Conservation (phyloP, 1,140 invertebrate genomes). For the Ceratina japonica region DNA sequence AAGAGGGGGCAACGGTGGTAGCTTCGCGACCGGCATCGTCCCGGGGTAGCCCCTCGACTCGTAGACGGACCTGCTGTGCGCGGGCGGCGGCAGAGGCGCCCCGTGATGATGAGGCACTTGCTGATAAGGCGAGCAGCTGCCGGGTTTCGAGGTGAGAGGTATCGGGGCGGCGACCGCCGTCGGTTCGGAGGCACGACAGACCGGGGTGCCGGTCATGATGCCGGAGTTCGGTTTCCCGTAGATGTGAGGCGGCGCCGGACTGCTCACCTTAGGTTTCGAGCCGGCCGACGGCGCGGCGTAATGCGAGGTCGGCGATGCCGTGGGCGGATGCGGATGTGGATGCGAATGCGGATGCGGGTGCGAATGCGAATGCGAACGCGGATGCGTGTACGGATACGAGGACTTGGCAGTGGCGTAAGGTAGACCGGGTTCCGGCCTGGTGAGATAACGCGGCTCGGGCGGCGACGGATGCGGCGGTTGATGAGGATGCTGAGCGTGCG, state of each 20-base stretch:
- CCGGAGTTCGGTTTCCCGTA: constrained; percentile 86
- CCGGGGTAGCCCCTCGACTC: constrained; percentile 77
- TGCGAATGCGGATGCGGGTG: constrained; percentile 68
- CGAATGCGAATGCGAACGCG: constrained; percentile 57
- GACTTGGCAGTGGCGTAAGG: constrained; percentile 69
- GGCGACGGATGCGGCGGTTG: constrained; percentile 78
- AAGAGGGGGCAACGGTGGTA: constrained; percentile 78
- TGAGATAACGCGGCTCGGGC: constrained; percentile 77
- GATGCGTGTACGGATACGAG: constrained; percentile 73
- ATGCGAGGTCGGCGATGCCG: constrained; percentile 68
- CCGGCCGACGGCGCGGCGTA: constrained; percentile 70
- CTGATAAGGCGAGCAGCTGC: constrained; percentile 84
- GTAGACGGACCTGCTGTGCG: constrained; percentile 80
- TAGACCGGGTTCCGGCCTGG: constrained; percentile 69
- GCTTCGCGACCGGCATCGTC: constrained; percentile 79
- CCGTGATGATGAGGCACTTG: constrained; percentile 82
- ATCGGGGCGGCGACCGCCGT: constrained; percentile 76
- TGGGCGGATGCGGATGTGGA: constrained; percentile 67
- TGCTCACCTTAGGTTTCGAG: constrained; percentile 87
- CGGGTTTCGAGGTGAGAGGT: constrained; percentile 84
- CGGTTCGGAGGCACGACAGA: constrained; percentile 79
- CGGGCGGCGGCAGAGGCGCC: constrained; percentile 81
- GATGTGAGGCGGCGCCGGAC: constrained; percentile 88
- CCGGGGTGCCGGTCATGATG: constrained; percentile 82
- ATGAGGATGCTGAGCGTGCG: constrained; percentile 71